These are phyloP conservation scores for Zaprionus vittiger DNA, from an alignment of 1,140 invertebrate species.

Conservation along the genomic window DNA sequence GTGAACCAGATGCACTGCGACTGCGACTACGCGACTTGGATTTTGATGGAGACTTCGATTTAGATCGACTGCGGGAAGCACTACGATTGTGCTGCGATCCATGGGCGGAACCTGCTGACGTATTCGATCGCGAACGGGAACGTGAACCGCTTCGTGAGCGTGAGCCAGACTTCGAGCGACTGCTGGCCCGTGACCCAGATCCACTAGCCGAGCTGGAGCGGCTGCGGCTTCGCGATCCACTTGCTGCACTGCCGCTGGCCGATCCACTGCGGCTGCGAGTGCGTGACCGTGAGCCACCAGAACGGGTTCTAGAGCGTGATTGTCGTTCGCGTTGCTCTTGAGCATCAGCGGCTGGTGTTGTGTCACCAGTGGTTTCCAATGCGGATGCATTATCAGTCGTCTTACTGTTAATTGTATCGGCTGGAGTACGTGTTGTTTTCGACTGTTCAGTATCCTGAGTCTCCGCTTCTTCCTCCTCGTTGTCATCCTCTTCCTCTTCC, in stretches of 20 bases:
- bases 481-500: conserved; percentile 89
- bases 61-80: conserved; percentile 58
- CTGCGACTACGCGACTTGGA: conserved; percentile 39
- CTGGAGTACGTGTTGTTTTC: conserved; percentile 25
- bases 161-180: conserved; percentile 77
- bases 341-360: conserved; percentile 82
- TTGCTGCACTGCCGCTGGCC: conserved; percentile 36
- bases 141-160: conserved; percentile 80
- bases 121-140: conserved; percentile 56
- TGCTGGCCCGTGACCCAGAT: conserved; percentile 66
- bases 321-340: conserved; percentile 75
- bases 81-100: conserved; percentile 67
- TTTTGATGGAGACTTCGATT: conserved; percentile 60
- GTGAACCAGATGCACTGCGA: conserved; percentile 57
- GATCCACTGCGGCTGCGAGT: conserved; percentile 61
- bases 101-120: conserved; percentile 50
- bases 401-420: conserved; percentile 73
- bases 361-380: conserved; percentile 78
- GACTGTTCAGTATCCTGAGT: conserved; percentile 67
- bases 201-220: conserved; percentile 81
- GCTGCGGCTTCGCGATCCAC: conserved; percentile 56
- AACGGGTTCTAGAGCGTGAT: conserved; percentile 74
- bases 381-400: conserved; percentile 35
- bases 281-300: conserved; percentile 56
- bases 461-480: conserved; percentile 89